Evolutionary conservation across 2,888 invertebrate genomes (phyloP).

Genomic region (Drymonia ruficornis): DNA sequence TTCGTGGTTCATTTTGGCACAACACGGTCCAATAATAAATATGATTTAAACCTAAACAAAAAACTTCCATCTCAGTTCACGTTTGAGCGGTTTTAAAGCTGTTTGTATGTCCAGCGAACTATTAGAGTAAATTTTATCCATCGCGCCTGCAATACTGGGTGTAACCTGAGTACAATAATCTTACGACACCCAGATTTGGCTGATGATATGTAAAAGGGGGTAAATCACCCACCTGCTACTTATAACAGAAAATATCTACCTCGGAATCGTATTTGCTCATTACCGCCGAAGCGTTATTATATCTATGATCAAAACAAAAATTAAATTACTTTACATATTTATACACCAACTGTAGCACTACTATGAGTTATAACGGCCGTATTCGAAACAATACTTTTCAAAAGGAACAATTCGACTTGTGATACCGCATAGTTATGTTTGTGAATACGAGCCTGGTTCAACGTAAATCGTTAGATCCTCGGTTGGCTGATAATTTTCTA

Average conservation of each 20-base stretch:
- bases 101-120: slow-evolving; percentile 45
- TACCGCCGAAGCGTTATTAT: background rate
- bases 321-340: slow-evolving; percentile 5
- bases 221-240: background rate
- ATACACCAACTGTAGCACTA: slow-evolving; percentile 1
- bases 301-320: background rate
- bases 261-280: too few species aligned
- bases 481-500: too few species aligned
- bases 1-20: background rate
- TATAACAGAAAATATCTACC: background rate
- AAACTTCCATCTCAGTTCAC: slow-evolving; percentile 45
- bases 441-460: too few species aligned
- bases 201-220: background rate
- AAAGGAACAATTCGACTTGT: too few species aligned
- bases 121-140: slow-evolving; percentile 25
- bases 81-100: slow-evolving; percentile 71
- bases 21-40: slow-evolving; percentile 57
- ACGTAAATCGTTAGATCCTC: too few species aligned
- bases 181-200: background rate
- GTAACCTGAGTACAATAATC: too few species aligned
- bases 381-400: too few species aligned
- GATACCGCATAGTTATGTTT: too few species aligned
- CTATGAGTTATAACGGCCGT: too few species aligned
- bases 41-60: slow-evolving; percentile 59
- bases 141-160: slow-evolving; percentile 1